Evolutionary conservation across 2,888 invertebrate species (phyloP), one percentile per base, ranked within the genome.

Genomic region (Leptinotarsa peninsularis): DNA sequence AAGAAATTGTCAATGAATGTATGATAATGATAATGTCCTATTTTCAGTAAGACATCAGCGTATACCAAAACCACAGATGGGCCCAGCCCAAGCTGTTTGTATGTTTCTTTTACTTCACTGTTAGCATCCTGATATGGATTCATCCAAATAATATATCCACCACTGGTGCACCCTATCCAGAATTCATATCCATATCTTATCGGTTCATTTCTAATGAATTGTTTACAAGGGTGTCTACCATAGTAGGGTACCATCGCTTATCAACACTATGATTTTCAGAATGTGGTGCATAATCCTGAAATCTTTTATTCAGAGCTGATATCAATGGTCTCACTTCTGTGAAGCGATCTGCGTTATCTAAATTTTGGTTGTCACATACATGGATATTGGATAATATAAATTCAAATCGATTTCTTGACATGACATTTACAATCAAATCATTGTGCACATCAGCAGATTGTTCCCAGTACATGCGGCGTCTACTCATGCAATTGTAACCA

Each of bases 241-340:
- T 82, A 87, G 74, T 88, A 88, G 18, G 86, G 84, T 13, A 85
- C 80, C 85, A 86, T 86, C 4, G 83, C 78, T 76, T 87, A 80
- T 86, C 86, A 73, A 86, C 74, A 74, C 83, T 82, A 77, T 83
- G 81, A 72, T 82, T 74, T 76, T 84, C 78, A 76, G 81, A 82
- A 67, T 79, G 68, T 66, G 80, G 79, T 74, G 81, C 78, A 80
- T 77, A 80, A 74, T 83, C 77, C 23, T 79, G 27, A 77, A 81
- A 83, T 67, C 78, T 82, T 75, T 72, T 60, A 75, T 83, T 84
- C 63, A 84, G 73, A 49, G 60, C 49, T 17, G 78, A 66, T 71
- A 80, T 80, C 13, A 84, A 66, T 60, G 83, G 83, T 4, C 79
- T 76, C 66, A 79, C 75, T 76, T 85, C 84, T 78, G 85, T 84